phyloP scores from a whole-genome alignment of 2,113 vertebrate species.

The Pavo muticus region DNA sequence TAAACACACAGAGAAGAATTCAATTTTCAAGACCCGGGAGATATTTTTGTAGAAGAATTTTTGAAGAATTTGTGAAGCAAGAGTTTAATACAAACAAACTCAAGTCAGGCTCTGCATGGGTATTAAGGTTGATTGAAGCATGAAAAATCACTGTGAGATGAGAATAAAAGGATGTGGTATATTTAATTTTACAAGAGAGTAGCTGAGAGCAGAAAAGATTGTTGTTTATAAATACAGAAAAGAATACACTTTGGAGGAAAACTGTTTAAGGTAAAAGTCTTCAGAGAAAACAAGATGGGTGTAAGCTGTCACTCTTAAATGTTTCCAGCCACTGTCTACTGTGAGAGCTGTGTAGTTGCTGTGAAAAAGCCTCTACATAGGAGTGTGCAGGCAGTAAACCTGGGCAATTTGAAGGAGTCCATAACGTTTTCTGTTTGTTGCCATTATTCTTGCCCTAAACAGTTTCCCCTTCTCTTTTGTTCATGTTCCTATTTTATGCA shows the following conservation, averaged over 20 bases:
- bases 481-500: not conserved
- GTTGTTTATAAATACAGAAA: constrained; percentile 15
- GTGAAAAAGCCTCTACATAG: not conserved
- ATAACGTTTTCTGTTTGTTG: constrained; percentile 14
- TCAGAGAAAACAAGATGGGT: not conserved
- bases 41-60: not conserved
- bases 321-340: not conserved
- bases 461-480: not conserved
- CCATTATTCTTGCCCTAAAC: not conserved
- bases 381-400: not conserved
- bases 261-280: not conserved
- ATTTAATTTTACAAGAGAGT: not conserved
- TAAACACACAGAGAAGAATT: not conserved
- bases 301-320: not conserved
- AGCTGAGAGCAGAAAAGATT: not conserved
- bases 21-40: not conserved
- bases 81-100: not conserved
- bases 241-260: not conserved
- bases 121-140: not conserved
- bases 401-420: not conserved
- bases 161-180: not conserved
- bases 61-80: not conserved
- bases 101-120: not conserved
- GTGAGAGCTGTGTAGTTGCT: not conserved
- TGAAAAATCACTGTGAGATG: not conserved